Base-by-base conservation (phyloP, 2,888 invertebrate species). In the Psococerastis gibbosa region DNA sequence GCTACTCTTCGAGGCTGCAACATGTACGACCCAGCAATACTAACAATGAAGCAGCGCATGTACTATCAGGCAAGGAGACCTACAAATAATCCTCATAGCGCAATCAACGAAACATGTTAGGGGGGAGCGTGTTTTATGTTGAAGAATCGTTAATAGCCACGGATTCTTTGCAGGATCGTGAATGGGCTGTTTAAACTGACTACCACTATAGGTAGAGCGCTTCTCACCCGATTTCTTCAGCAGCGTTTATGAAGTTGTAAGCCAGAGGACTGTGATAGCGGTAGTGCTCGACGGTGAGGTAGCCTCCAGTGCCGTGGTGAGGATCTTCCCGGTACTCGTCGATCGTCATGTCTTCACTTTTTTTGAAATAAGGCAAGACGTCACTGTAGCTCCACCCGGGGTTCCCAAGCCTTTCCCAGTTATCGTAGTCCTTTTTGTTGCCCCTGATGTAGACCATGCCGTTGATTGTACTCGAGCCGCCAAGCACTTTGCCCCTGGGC, bases 371-470 rank as follows among this genome's bases (percentile, higher is more conserved):
- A 1, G 63, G 64, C 18, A 65, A 53, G 38, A 64, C 63, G 32
- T 63, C 58, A 3, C 61, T 59, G 55, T 64, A 66, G 2, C 60
- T 57, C 66, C 66, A 66, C 1, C 60, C 61, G 2, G 52, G 47
- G 9, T 64, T 64, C 2, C 65, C 65, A 43, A 58, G 54, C n/a
- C 47, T 50, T 41, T 58, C 61, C 65, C 66, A 66, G 3, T 55
- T 51, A 49, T 66, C 63, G 49, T 62, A 66, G 51, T 66, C 66
- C 31, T 48, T 52, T n/a, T 58, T 57, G 50, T 66, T 62, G 0
- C 66, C 66, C 18, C 66, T 54, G 17, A 65, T 56, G 50, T 66
- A 66, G 11, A 55, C 59, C 65, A 66, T 65, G 44, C 63, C 63
- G 52, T 66, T 66, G 4, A 65, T 54, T 3, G 61, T 59, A n/a